Percentiles rank a stretch among this genome's conserved stretches.
phyloP scores from a whole-genome alignment of 1,140 invertebrate genomes.

The Harlomillsia oculata region DNA sequence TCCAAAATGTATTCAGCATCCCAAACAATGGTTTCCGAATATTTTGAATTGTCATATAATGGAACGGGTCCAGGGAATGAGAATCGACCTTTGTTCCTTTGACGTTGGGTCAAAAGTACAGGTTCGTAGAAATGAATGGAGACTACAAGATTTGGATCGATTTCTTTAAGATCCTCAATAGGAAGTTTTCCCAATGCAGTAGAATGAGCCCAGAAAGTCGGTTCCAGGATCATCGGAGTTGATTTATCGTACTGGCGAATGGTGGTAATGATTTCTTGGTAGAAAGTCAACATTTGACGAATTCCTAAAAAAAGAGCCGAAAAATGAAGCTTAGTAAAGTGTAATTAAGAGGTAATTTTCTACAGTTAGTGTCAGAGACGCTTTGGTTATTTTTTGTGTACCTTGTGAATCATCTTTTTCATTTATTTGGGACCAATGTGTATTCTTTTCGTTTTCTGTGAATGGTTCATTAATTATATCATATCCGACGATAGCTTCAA shows the following conservation, averaged over 20 bases:
- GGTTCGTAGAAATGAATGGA: slow-evolving; percentile 30
- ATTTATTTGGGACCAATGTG: slow-evolving; percentile 2
- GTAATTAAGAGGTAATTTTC: not conserved
- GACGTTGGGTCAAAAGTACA: slow-evolving; percentile 7
- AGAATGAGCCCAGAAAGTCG: slow-evolving; percentile 17
- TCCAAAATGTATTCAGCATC: not conserved
- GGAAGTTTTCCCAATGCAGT: slow-evolving; percentile 11
- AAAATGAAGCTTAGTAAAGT: not conserved
- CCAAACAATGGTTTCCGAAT: slow-evolving; percentile 9
- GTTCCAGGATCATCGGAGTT: slow-evolving; percentile 23
- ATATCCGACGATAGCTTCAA: slow-evolving; percentile 8
- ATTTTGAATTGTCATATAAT: not conserved
- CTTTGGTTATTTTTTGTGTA: not conserved
- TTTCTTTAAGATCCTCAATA: not conserved
- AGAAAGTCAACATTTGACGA: not conserved
- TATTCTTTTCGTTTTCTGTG: slow-evolving; percentile 1
- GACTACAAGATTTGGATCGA: slow-evolving; percentile 17
- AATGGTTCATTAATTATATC: slow-evolving; percentile 28
- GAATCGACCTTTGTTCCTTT: slow-evolving; percentile 4
- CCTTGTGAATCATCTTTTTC: not conserved
- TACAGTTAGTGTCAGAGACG: not conserved
- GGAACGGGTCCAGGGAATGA: slow-evolving; percentile 11
- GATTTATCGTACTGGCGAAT: slow-evolving; percentile 10
- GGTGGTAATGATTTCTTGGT: not conserved
- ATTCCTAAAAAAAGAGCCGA: slow-evolving; percentile 9